These are phyloP conservation scores for Pocillopora damicornis DNA, from an alignment of 64 coral and sea anemone genomes.

Conservation along the genomic window DNA sequence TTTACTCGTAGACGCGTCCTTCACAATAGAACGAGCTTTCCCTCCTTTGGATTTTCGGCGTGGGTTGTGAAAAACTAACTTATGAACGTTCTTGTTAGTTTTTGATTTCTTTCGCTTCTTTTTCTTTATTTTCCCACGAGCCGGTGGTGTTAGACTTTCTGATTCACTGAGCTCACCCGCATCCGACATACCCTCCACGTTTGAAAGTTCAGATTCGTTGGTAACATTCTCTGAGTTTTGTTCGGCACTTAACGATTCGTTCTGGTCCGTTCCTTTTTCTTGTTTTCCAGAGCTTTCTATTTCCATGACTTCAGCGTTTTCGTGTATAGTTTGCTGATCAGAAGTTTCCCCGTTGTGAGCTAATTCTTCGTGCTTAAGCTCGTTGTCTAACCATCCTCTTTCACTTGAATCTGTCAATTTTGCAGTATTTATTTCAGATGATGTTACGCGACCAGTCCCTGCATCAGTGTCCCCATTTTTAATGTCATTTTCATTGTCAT, in stretches of 20 bases:
- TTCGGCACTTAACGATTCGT: not conserved
- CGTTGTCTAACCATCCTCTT: not conserved
- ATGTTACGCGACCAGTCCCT: not conserved
- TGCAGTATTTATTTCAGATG: not conserved
- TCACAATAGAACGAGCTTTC: constrained; percentile 35
- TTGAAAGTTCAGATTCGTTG: constrained; percentile 74
- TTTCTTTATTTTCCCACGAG: constrained; percentile 66
- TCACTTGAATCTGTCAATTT: not conserved
- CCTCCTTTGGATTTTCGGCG: constrained; percentile 28
- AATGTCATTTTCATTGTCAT: not conserved
- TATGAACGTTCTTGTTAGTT: constrained; percentile 27
- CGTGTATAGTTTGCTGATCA: not conserved
- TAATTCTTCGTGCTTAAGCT: not conserved
- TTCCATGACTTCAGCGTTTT: constrained; percentile 14
- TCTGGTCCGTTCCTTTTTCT: not conserved
- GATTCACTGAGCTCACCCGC: constrained; percentile 86
- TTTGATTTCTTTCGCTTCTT: constrained; percentile 72
- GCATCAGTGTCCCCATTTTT: not conserved
- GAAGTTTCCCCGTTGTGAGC: not conserved
- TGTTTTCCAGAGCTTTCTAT: not conserved
- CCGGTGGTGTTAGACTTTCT: constrained; percentile 36
- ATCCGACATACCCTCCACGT: constrained; percentile 94
- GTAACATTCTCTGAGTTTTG: constrained; percentile 11
- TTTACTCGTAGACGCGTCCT: constrained; percentile 28
- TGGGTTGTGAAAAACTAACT: not conserved